Conservation (phyloP, 2,888 invertebrate genomes). For the Diogma glabrata region DNA sequence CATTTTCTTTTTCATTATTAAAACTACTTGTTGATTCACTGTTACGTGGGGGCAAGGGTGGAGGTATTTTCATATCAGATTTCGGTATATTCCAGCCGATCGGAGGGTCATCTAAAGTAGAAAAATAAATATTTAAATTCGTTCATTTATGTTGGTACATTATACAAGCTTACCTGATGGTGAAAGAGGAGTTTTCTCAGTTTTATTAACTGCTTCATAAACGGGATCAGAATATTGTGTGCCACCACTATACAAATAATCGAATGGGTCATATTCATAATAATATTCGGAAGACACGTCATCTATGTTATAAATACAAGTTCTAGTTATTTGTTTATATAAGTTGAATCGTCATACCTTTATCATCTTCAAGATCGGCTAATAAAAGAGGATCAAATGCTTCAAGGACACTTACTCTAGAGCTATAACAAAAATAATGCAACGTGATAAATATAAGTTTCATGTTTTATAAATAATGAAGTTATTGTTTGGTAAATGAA, state of each 20-base stretch:
- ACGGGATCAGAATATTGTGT: constrained; percentile 58
- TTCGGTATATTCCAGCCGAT: constrained; percentile 31
- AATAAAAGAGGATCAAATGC: constrained; percentile 76
- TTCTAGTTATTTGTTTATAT: background rate
- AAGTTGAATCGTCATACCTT: no score
- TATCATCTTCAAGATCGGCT: constrained; percentile 43
- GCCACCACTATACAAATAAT: constrained; percentile 56
- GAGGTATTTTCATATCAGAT: constrained; percentile 28
- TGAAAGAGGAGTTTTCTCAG: constrained; percentile 40
- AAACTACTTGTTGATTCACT: constrained; percentile 23
- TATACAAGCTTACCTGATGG: constrained; percentile 28
- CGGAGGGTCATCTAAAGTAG: no score
- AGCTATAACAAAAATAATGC: constrained; percentile 23
- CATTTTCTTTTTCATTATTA: constrained; percentile 4
- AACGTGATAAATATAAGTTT: no score
- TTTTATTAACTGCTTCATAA: constrained; percentile 53
- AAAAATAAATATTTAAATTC: constrained; percentile 6
- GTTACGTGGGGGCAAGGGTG: constrained; percentile 51
- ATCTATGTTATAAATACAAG: constrained; percentile 33
- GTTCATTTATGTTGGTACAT: background rate
- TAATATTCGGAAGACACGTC: constrained; percentile 52
- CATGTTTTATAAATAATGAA: no score
- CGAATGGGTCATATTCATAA: constrained; percentile 67
- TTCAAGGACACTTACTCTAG: constrained; percentile 51
- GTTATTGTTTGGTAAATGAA: no score